Evolutionary conservation across 1,140 invertebrate species (phyloP), one percentile per base, ranked within the genome.

Genomic region (Drosophila erecta): DNA sequence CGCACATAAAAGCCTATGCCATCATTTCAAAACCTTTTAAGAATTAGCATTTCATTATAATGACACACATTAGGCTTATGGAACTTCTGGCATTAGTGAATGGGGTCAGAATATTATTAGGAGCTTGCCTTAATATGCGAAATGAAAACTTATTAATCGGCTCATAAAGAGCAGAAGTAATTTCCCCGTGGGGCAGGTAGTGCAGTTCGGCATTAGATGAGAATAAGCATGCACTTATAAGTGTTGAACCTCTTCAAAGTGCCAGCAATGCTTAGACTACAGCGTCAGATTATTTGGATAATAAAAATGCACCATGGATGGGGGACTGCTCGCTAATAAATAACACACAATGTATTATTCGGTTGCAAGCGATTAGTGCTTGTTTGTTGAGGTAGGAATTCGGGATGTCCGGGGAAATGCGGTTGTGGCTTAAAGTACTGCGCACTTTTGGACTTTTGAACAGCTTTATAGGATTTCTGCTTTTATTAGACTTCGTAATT

Each of bases 381-480:
- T 7, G 59, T 27, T 62, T 24, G 41, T 62, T 62, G 60, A 44
- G 60, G 55, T 62, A 62, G 59, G 59, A 27, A 54, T 3, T 11
- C 3, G 41, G 10, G 0, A 10, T n/a, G 44, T n/a, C 27, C 27
- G 27, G 8, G 27, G 7, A 30, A 30, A 30, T 2, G 27, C 27
- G 2, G 1, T 8, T 30, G 7, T 30, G 27, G 8, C 8, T 30
- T 30, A 1, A 8, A 7, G 7, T 7, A 30, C n/a, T 15, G 40
- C 40, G 2, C 17, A 41, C 40, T 41, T 41, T 17, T 41, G 7
- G 15, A 41, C 15, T n/a, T n/a, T n/a, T n/a, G n/a, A n/a, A n/a
- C n/a, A n/a, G 7, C 15, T 3, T 17, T 41, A 10, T 17, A 7
- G 2, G 15, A 30, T 8, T 30, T 30, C 7, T 30, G 27, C 2